A percentile compares a stretch with the other conserved stretches of the same genome.
Evolutionary conservation across 2,888 invertebrate genomes (phyloP).

Genomic region (Monopis laevigella): DNA sequence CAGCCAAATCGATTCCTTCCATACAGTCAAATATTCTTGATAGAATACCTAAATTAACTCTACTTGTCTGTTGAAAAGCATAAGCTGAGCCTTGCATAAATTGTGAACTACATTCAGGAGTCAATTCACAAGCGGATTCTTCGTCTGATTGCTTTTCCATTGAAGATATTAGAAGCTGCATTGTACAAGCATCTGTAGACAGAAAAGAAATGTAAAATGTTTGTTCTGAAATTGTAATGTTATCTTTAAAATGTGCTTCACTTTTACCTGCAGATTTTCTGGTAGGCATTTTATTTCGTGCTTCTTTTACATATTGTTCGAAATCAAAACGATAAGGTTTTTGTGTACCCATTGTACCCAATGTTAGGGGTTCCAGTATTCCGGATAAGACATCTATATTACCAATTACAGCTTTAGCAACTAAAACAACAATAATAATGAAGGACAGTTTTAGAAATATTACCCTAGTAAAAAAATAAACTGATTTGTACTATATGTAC

Average conservation of each 20-base stretch:
- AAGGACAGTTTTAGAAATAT: no score
- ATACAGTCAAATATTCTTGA: conserved; percentile 50
- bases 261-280: conserved; percentile 51
- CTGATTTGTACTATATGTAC: no score
- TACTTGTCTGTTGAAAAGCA: conserved; percentile 52
- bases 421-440: no score
- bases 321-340: conserved; percentile 53
- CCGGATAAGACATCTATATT: conserved; percentile 48
- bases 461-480: no score
- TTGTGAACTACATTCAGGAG: conserved; percentile 46
- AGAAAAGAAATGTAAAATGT: no score
- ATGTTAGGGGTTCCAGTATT: conserved; percentile 46
- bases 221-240: no score
- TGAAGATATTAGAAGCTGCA: conserved; percentile 54
- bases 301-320: conserved; percentile 55
- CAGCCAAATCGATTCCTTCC: conserved; percentile 43
- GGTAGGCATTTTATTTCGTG: conserved; percentile 52
- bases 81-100: conserved; percentile 48
- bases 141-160: conserved; percentile 53
- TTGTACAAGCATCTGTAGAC: conserved; percentile 56
- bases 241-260: no score
- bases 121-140: conserved; percentile 45
- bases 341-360: conserved; percentile 57
- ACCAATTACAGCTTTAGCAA: conserved; percentile 47
- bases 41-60: conserved; percentile 39